Percentiles rank a stretch among this genome's conserved stretches.
Conservation (phyloP, 1,140 invertebrate species). For the Atta texana region DNA sequence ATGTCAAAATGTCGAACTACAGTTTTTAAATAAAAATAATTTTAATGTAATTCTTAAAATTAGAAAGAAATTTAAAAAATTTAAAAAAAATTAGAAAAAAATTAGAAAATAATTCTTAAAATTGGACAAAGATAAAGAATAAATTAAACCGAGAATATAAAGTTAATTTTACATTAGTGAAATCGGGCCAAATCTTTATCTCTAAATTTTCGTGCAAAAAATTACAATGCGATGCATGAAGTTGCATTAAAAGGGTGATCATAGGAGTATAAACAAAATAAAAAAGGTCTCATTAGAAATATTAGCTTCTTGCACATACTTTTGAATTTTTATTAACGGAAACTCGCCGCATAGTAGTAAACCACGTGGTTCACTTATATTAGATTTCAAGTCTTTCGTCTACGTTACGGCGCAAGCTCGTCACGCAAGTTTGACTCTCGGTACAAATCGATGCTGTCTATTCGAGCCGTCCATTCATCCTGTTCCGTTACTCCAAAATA, state of each 20-base stretch:
- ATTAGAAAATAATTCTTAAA: no score
- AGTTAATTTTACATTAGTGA: no score
- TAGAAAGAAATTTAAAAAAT: no score
- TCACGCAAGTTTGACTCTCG: conserved; percentile 64
- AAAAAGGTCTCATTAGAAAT: not conserved
- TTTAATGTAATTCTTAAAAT: no score
- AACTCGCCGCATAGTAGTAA: not conserved
- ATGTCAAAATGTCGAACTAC: no score
- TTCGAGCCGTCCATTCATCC: conserved; percentile 55
- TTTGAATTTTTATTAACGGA: not conserved
- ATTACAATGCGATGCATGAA: not conserved
- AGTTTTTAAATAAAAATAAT: no score
- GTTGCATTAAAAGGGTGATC: not conserved
- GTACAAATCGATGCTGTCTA: conserved; percentile 80
- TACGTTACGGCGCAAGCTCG: conserved; percentile 76
- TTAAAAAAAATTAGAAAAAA: no score
- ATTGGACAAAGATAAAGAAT: no score
- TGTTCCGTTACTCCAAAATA: conserved; percentile 49
- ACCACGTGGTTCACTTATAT: conserved; percentile 66
- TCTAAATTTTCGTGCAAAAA: not conserved
- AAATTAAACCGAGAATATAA: no score
- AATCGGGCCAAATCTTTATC: not conserved
- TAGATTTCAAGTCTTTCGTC: conserved; percentile 76
- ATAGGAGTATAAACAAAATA: not conserved
- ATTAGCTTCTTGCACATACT: not conserved